Percentiles rank a stretch among this genome's conserved stretches.
These are phyloP conservation scores for Cairina moschata DNA, from an alignment of 2,113 vertebrate genomes.

Conservation along the genomic window DNA sequence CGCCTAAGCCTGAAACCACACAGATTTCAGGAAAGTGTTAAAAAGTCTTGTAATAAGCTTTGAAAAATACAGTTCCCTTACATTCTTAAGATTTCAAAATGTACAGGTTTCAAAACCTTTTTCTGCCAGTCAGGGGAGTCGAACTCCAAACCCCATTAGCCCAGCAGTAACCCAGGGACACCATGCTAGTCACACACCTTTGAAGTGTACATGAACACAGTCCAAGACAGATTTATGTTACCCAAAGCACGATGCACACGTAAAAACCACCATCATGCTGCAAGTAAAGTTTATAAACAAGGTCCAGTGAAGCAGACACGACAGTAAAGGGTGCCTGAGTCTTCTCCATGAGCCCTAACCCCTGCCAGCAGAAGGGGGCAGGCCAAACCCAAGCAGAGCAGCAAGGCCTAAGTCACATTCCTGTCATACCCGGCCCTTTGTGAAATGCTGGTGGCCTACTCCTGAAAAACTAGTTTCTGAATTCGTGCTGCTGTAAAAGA, in stretches of 20 bases:
- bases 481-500: background rate
- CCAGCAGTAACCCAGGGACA: background rate
- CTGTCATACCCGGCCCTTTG: accelerated
- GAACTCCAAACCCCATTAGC: background rate
- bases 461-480: background rate
- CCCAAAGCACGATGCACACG: background rate
- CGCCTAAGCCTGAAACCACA: background rate
- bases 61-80: background rate
- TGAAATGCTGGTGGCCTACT: background rate
- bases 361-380: background rate
- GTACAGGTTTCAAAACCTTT: background rate
- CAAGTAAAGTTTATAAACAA: background rate
- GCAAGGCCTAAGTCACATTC: background rate
- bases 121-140: background rate
- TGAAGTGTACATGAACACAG: background rate
- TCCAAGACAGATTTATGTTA: background rate
- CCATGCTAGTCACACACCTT: background rate
- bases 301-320: background rate
- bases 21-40: background rate
- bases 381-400: background rate
- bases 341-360: background rate
- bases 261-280: background rate
- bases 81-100: background rate
- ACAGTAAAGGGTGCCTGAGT: background rate
- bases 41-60: background rate